Evolutionary conservation across 2,797 vertebrate species (phyloP).

Genomic region (Anguilla pacifica): DNA sequence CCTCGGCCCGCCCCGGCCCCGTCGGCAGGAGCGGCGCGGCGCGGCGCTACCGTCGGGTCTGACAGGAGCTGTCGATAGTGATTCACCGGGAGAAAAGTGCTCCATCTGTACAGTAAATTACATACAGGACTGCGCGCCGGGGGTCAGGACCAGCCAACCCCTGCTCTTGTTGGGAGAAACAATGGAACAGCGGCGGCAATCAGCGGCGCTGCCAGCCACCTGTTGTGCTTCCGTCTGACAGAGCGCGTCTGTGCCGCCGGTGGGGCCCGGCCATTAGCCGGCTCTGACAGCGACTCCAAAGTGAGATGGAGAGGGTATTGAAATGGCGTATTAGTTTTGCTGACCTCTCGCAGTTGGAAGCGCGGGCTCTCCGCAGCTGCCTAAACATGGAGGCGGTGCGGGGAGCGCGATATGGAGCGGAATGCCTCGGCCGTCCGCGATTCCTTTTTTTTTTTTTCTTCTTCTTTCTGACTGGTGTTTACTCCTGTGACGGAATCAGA

Average conservation of each 20-base stretch:
- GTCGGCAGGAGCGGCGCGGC: background rate
- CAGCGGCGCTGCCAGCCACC: conserved; percentile 65
- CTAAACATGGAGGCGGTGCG: conserved; percentile 28
- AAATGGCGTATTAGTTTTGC: conserved; percentile 63
- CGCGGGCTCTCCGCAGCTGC: conserved; percentile 42
- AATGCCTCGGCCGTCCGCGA: background rate
- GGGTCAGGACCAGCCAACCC: conserved; percentile 69
- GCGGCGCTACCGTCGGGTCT: conserved; percentile 49
- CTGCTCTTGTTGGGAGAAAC: conserved; percentile 67
- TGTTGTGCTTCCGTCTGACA: conserved; percentile 64
- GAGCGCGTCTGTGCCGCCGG: conserved; percentile 67
- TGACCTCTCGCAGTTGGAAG: conserved; percentile 61
- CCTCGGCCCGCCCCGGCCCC: background rate
- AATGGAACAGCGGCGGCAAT: conserved; percentile 74
- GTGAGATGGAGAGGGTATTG: conserved; percentile 66
- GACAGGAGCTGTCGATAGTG: conserved; percentile 70
- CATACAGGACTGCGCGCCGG: conserved; percentile 58
- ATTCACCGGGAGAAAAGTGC: conserved; percentile 68
- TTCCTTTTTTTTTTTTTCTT: conserved; percentile 1
- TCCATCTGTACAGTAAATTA: conserved; percentile 74
- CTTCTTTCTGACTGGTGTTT: background rate
- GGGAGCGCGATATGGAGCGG: conserved; percentile 1
- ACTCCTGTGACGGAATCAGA: background rate
- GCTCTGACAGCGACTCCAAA: conserved; percentile 60
- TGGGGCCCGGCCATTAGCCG: conserved; percentile 66